Conservation (phyloP, 2,888 invertebrate species). For the Dusona sp. region DNA sequence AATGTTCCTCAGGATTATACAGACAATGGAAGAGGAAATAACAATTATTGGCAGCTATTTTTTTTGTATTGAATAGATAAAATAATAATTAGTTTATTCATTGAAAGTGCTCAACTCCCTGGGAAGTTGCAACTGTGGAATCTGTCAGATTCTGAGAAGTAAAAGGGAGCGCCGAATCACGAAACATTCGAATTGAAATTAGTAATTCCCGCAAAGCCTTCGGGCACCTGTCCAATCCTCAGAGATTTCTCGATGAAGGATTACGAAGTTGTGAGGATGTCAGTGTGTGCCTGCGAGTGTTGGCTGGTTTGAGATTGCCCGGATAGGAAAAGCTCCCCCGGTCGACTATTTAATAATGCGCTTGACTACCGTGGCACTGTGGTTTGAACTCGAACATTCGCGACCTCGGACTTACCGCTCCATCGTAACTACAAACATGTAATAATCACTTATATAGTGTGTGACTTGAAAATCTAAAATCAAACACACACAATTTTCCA, state of each 20-base stretch:
- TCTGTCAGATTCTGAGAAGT: background rate
- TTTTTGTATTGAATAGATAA: background rate
- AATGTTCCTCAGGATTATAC: no score
- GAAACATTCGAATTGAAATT: constrained; percentile 39
- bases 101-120: background rate
- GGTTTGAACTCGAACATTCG: constrained; percentile 23
- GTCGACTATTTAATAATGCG: constrained; percentile 9
- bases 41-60: background rate
- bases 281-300: background rate
- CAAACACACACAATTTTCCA: no score
- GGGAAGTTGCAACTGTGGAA: background rate
- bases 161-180: background rate
- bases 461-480: background rate
- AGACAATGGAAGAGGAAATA: background rate
- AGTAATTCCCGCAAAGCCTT: constrained; percentile 39
- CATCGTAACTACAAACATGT: constrained; percentile 36
- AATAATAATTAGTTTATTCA: background rate
- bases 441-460: background rate
- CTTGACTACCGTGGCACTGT: constrained; percentile 42
- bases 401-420: constrained; percentile 51
- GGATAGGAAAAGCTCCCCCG: constrained; percentile 1
- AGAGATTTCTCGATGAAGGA: constrained; percentile 47
- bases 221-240: constrained; percentile 34
- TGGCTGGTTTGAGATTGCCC: constrained; percentile 28
- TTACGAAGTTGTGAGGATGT: constrained; percentile 54